Percentiles rank a stretch among this genome's conserved stretches.
These are phyloP conservation scores for Tanytarsus gracilentus DNA, from an alignment of 2,888 invertebrate species.

Conservation along the genomic window DNA sequence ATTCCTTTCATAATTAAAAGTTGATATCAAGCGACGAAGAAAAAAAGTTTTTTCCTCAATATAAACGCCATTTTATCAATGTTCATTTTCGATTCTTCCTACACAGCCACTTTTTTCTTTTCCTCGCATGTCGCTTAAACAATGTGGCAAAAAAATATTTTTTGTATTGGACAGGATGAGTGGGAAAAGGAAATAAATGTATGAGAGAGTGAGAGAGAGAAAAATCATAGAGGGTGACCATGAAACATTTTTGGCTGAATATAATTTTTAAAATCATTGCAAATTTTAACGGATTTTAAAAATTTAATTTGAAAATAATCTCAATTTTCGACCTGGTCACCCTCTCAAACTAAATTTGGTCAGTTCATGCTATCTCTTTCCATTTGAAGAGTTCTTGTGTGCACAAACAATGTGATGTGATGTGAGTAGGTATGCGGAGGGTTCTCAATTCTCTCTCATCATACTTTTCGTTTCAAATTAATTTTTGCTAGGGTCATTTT, in stretches of 20 bases:
- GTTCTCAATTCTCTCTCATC: no score
- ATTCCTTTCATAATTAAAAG: no score
- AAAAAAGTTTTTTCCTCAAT: no score
- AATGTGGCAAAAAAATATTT: slow-evolving; percentile 2
- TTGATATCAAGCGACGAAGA: no score
- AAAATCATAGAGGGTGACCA: neutral
- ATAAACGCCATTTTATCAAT: slow-evolving; percentile 18
- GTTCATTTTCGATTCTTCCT: slow-evolving; percentile 8
- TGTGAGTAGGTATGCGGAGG: no score
- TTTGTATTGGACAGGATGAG: slow-evolving; percentile 14
- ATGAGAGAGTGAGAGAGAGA: no score
- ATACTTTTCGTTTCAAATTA: neutral
- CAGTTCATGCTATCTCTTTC: neutral
- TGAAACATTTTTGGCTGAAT: neutral
- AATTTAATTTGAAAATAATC: neutral
- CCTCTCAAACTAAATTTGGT: neutral
- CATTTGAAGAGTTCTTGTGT: no score
- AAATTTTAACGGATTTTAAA: neutral
- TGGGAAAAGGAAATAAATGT: slow-evolving; percentile 1
- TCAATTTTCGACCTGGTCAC: neutral
- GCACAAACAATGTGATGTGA: no score
- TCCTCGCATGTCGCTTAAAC: slow-evolving; percentile 5
- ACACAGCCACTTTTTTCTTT: slow-evolving; percentile 6
- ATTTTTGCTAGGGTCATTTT: slow-evolving; percentile 13
- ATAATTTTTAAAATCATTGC: neutral